These are phyloP conservation scores for Siphlonurus alternatus DNA, from an alignment of 2,888 invertebrate genomes.

Conservation along the genomic window DNA sequence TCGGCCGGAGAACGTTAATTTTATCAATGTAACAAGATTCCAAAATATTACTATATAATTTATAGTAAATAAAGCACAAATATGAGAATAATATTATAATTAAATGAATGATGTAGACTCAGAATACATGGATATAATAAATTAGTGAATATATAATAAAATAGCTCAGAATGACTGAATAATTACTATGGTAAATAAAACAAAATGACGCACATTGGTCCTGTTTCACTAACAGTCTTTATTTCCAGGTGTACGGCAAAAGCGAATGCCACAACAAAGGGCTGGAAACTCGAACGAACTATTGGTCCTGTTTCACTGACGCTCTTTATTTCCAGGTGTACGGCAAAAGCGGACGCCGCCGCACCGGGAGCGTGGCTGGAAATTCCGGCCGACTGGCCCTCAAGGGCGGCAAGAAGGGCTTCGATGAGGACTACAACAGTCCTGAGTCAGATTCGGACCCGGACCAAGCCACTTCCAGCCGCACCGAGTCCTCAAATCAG, in stretches of 20 bases:
- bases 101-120: too few species aligned
- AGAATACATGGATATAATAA: too few species aligned
- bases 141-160: too few species aligned
- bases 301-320: background rate
- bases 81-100: too few species aligned
- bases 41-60: too few species aligned
- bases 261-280: background rate
- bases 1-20: too few species aligned
- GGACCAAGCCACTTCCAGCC: constrained; percentile 44
- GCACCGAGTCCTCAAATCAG: constrained; percentile 58
- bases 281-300: background rate
- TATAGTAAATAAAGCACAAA: too few species aligned
- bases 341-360: background rate
- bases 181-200: too few species aligned
- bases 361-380: background rate
- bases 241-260: background rate
- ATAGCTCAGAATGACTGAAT: too few species aligned
- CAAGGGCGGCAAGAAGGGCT: background rate
- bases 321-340: background rate
- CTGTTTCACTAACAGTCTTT: background rate
- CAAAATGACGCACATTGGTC: too few species aligned
- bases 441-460: constrained; percentile 4
- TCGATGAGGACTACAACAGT: constrained; percentile 3
- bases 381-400: background rate
- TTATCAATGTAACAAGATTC: too few species aligned